phyloP scores from a whole-genome alignment of 1,140 invertebrate genomes.

The Calosoma granatense region DNA sequence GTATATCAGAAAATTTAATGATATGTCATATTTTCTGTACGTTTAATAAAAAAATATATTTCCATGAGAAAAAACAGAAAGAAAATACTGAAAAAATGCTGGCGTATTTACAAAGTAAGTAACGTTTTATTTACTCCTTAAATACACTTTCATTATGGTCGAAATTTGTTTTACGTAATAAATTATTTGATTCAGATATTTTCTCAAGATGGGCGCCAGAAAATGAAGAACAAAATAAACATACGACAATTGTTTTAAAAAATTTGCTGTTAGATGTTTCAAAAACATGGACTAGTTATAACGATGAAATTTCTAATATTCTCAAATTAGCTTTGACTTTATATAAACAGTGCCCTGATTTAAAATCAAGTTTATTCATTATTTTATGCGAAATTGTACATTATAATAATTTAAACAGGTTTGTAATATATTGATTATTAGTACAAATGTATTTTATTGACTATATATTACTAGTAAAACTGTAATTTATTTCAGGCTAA shows the following conservation, averaged over 20 bases:
- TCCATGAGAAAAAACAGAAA: constrained; percentile 31
- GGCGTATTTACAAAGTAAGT: constrained; percentile 38
- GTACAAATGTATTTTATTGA: no score
- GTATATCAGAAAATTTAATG: constrained; percentile 40
- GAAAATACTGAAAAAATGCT: constrained; percentile 31
- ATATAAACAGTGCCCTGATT: no score
- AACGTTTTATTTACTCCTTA: constrained; percentile 27
- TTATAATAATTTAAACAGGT: constrained; percentile 33
- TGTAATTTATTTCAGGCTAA: constrained; percentile 14
- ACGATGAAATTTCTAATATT: constrained; percentile 20
- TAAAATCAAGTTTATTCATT: constrained; percentile 36
- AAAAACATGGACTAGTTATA: constrained; percentile 17
- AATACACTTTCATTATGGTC: constrained; percentile 19
- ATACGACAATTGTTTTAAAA: constrained; percentile 34
- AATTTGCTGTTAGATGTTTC: constrained; percentile 33
- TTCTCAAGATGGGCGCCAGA: constrained; percentile 15
- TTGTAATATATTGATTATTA: constrained; percentile 31
- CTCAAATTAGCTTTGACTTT: constrained; percentile 35
- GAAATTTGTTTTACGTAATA: constrained; percentile 4
- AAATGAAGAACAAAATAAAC: constrained; percentile 18
- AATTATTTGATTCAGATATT: constrained; percentile 11
- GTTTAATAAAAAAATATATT: constrained; percentile 31
- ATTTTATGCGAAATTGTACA: constrained; percentile 36
- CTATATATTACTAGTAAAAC: constrained; percentile 5
- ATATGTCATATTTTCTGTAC: constrained; percentile 40